phyloP scores from a whole-genome alignment of 1,140 invertebrate species.

The Drosophila funebris region DNA sequence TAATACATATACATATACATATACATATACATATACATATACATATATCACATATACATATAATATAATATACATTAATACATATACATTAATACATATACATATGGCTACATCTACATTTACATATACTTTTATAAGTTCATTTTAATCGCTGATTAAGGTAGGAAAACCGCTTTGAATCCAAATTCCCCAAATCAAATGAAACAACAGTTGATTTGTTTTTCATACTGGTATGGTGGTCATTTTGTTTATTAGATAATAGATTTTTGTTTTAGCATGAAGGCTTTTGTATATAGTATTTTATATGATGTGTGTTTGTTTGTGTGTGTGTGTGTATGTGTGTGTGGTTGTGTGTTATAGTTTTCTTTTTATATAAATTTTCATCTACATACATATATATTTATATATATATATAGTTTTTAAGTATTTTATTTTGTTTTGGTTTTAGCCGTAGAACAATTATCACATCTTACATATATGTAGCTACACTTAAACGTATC shows the following conservation, averaged over 20 bases:
- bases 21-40: too few relatives aligned
- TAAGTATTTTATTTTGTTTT: slow-evolving; percentile 37
- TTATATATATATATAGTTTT: slow-evolving; percentile 16
- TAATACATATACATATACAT: too few relatives aligned
- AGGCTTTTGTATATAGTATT: slow-evolving; percentile 41
- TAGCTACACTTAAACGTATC: slow-evolving; percentile 77
- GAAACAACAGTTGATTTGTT: background rate
- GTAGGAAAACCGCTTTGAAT: background rate
- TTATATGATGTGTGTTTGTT: slow-evolving; percentile 52
- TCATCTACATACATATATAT: slow-evolving; percentile 35
- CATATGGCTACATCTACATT: too few relatives aligned
- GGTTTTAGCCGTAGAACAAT: slow-evolving; percentile 77
- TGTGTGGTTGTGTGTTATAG: slow-evolving; percentile 28
- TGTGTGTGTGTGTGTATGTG: slow-evolving; percentile 36
- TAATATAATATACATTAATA: too few relatives aligned
- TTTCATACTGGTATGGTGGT: slow-evolving; percentile 74
- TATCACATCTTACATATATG: slow-evolving; percentile 76
- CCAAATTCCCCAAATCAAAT: background rate
- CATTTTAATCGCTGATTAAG: background rate
- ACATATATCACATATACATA: too few relatives aligned
- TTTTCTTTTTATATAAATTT: slow-evolving; percentile 39
- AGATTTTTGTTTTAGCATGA: slow-evolving; percentile 52
- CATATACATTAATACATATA: too few relatives aligned
- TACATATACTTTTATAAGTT: too few relatives aligned
- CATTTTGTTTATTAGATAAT: slow-evolving; percentile 70